A percentile compares a stretch with the other conserved stretches of the same genome.
Conservation (phyloP, 2,797 vertebrate genomes). For the Propithecus deckenii region DNA sequence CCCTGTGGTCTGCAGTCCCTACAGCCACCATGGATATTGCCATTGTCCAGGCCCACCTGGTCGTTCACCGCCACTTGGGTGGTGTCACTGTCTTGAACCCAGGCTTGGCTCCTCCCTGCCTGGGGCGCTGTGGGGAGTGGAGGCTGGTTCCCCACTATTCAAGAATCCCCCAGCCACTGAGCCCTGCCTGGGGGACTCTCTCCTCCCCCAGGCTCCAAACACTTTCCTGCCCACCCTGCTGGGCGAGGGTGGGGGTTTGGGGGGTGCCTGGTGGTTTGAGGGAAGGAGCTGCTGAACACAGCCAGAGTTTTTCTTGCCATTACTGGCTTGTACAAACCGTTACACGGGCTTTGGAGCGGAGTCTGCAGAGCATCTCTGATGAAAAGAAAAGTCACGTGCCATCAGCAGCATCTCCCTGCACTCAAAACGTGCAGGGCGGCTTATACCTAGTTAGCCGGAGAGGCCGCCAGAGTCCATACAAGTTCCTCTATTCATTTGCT, state of each 20-base stretch:
- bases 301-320: background rate
- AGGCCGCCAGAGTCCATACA: background rate
- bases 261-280: background rate
- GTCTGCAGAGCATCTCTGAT: background rate
- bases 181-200: background rate
- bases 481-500: background rate
- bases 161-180: background rate
- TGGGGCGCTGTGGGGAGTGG: background rate
- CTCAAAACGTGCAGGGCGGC: background rate
- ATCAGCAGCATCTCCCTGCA: background rate
- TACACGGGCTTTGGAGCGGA: background rate
- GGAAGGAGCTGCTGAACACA: background rate
- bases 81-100: background rate
- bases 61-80: too few relatives aligned
- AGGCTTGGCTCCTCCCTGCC: background rate
- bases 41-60: background rate
- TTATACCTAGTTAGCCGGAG: background rate
- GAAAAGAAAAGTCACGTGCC: background rate
- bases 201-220: background rate
- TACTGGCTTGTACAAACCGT: background rate
- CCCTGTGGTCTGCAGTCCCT: background rate
- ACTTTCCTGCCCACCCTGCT: background rate
- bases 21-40: background rate
- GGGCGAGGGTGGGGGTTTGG: background rate
- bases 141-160: background rate